These are phyloP conservation scores for Pseudolaguvia tuberculata DNA, from an alignment of 2,113 vertebrate genomes.

Conservation along the genomic window DNA sequence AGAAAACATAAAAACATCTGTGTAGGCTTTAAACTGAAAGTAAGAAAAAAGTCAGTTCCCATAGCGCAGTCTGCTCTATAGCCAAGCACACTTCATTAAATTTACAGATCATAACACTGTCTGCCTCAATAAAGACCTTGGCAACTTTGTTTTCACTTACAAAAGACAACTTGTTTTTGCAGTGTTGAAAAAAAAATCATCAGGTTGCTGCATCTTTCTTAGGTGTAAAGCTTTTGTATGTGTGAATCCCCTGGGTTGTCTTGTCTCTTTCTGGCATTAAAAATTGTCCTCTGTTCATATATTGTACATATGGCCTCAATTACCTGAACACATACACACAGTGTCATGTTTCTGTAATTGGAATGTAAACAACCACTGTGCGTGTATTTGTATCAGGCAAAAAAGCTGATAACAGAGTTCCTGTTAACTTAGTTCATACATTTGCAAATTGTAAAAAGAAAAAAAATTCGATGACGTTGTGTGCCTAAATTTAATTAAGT, in stretches of 20 bases:
- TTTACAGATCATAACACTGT: constrained; percentile 40
- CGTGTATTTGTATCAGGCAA: constrained; percentile 53
- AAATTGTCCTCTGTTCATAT: not conserved
- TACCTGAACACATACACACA: not conserved
- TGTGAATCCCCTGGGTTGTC: not conserved
- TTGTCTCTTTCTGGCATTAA: not conserved
- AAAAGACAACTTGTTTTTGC: constrained; percentile 31
- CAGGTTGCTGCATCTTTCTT: not conserved
- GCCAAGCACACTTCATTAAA: constrained; percentile 29
- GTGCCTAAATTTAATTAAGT: constrained; percentile 71
- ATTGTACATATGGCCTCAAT: not conserved
- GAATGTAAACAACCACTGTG: no score
- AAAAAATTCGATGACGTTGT: constrained; percentile 66
- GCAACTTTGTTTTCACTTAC: constrained; percentile 10
- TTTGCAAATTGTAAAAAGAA: constrained; percentile 47
- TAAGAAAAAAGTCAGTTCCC: not conserved
- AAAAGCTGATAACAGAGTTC: constrained; percentile 71
- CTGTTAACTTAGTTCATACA: constrained; percentile 57
- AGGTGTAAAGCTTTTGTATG: not conserved
- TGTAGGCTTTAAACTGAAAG: constrained; percentile 16
- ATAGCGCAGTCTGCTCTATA: not conserved
- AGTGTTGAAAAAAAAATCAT: not conserved
- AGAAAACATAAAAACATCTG: constrained; percentile 35
- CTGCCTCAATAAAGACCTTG: constrained; percentile 24
- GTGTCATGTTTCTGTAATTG: constrained; percentile 61